Percentiles rank a stretch among this genome's conserved stretches.
These are phyloP conservation scores for Mus pahari DNA, from an alignment of 2,113 vertebrate genomes.

Conservation along the genomic window DNA sequence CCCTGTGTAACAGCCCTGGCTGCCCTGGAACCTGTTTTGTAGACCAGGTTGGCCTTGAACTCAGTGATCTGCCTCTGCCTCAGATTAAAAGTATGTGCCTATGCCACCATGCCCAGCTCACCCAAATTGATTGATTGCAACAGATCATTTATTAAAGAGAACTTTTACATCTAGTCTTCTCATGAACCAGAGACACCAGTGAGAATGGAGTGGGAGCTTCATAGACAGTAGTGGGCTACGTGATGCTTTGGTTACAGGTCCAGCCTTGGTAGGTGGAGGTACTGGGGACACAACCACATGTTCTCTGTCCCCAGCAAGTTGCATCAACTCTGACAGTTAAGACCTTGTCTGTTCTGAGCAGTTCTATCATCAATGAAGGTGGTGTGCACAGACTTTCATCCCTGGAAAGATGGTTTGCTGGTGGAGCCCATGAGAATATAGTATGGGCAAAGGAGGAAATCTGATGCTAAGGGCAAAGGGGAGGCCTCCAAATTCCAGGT, in stretches of 20 bases:
- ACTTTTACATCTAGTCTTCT: background rate
- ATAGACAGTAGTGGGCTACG: too few species aligned
- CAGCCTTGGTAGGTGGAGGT: background rate
- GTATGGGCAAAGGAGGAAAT: background rate
- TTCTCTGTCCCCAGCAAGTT: background rate
- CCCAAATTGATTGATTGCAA: background rate
- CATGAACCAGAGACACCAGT: background rate
- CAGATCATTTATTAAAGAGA: background rate
- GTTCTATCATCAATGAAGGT: too few species aligned
- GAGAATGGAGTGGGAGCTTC: background rate
- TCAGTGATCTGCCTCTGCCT: background rate
- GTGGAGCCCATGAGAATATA: background rate
- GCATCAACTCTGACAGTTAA: background rate
- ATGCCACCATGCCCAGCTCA: background rate
- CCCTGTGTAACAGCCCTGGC: background rate
- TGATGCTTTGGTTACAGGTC: too few species aligned
- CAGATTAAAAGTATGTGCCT: background rate
- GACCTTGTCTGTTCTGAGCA: accelerated
- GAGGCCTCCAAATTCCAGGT: background rate
- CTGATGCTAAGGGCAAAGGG: background rate
- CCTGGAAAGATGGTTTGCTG: background rate
- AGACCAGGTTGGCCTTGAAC: background rate
- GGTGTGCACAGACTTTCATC: accelerated
- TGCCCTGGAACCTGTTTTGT: background rate
- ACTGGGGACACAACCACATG: background rate